phyloP scores from a whole-genome alignment of 35 echinoderm and acorn worm genomes.

The Ophiothrix spiculata region DNA sequence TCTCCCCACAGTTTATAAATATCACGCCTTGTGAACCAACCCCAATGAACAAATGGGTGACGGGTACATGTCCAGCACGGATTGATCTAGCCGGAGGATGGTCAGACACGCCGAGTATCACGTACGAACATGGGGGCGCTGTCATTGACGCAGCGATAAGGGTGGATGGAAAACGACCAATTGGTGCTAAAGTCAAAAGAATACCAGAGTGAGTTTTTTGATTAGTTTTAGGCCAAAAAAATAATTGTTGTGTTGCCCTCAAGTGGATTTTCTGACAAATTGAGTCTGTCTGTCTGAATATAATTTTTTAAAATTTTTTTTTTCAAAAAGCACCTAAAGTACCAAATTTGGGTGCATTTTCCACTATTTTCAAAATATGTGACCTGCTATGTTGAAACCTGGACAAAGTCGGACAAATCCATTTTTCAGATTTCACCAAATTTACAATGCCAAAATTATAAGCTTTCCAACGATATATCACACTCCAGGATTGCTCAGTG shows the following conservation, averaged over 20 bases:
- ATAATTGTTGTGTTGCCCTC: too few species aligned
- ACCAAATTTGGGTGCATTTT: too few species aligned
- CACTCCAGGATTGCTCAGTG: too few species aligned
- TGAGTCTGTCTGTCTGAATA: neutral
- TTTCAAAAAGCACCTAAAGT: too few species aligned
- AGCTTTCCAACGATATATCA: too few species aligned
- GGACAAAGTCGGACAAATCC: too few species aligned
- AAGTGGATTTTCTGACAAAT: too few species aligned
- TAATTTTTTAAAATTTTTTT: neutral
- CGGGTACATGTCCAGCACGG: slow-evolving; percentile 67
- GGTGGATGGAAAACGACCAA: slow-evolving; percentile 85
- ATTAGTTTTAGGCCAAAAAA: neutral
- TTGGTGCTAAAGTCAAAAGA: slow-evolving; percentile 84
- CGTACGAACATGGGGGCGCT: slow-evolving; percentile 92
- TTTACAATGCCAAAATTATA: too few species aligned
- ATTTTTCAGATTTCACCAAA: too few species aligned
- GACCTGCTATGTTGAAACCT: too few species aligned
- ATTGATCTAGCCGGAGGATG: slow-evolving; percentile 95
- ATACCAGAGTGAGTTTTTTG: slow-evolving; percentile 73
- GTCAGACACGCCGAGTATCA: slow-evolving; percentile 96
- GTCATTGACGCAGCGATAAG: slow-evolving; percentile 86
- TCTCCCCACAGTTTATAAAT: slow-evolving; percentile 68
- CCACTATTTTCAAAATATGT: too few species aligned
- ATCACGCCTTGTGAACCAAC: slow-evolving; percentile 66
- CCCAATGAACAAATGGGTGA: slow-evolving; percentile 78